A percentile compares a stretch with the other conserved stretches of the same genome.
These are phyloP conservation scores for Drosophila setifemur DNA, from an alignment of 1,140 invertebrate genomes.

Conservation along the genomic window DNA sequence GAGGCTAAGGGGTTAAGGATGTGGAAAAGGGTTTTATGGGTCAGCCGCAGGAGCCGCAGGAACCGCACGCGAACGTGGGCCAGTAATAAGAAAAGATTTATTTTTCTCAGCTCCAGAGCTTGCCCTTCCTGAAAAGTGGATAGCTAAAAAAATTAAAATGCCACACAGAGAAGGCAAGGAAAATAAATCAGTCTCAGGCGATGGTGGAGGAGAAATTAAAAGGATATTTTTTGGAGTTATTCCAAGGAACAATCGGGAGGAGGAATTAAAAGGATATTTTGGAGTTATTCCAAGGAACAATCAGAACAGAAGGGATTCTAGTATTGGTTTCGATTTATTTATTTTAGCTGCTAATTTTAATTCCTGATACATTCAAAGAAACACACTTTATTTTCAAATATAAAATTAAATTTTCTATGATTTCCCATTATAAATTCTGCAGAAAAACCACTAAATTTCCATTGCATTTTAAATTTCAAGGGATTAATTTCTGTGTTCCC, in stretches of 20 bases:
- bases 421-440: too few species aligned
- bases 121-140: neutral
- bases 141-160: constrained; percentile 51
- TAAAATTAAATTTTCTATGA: too few species aligned
- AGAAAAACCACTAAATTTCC: too few species aligned
- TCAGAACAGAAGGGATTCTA: neutral
- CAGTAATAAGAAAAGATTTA: constrained; percentile 40
- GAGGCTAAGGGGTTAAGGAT: constrained; percentile 32
- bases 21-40: constrained; percentile 45
- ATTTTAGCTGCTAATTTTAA: neutral
- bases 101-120: neutral
- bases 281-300: neutral
- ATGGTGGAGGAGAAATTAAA: constrained; percentile 1
- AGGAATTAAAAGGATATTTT: constrained; percentile 11
- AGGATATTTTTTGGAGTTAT: constrained; percentile 19
- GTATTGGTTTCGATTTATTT: neutral
- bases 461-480: neutral
- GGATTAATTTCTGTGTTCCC: neutral
- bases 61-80: constrained; percentile 47
- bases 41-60: constrained; percentile 37
- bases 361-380: neutral
- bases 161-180: constrained; percentile 3
- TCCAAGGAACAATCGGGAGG: neutral
- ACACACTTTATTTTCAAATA: too few species aligned
- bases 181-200: constrained; percentile 9